Base-by-base conservation (phyloP, 2,113 vertebrate species). In the Hydropotes inermis region DNA sequence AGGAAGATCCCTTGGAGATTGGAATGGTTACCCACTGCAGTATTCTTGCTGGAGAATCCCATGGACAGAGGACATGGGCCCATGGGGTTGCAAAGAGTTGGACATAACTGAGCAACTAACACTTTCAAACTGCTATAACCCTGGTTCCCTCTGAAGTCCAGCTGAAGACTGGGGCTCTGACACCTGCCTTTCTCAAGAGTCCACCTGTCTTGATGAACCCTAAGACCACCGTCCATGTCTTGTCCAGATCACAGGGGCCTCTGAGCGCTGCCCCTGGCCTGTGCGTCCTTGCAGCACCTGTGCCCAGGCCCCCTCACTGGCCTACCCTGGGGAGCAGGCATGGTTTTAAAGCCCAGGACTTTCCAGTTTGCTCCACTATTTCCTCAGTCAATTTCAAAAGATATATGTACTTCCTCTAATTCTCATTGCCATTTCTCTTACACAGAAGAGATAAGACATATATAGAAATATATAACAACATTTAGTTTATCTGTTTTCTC, bases 391-490 rank as follows among this genome's bases (percentile, higher is more conserved):
- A 78, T 96, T 61, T 50, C 43, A n/a, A 54, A 86, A 81, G 50
- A 87, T 11, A 30, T 4, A 57, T 16, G 89, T 90, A 47, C 33
- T 54, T 85, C 67, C 70, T 89, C 33, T 47, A 52, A 94, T 96
- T 78, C 58, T 60, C 82, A 12, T 87, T 33, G 85, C 58, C 45
- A 58, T n/a, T 87, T 97, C 39, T 89, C 57, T 50, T 64, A 87
- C 2, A 87, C 3, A 78, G 21, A 83, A 93, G 70, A 54, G 30
- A 17, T 36, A 84, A 96, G 30, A 89, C 12, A 86, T 23, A 50
- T 5, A 70, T 5, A 54, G 17, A 86, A 43, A 54, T 74, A 64
- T 30, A 52, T 25, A 76, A 74, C 11, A 33, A 57, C 54, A 74
- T 14, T 70, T 45, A 45, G n/a, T 15, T 79, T 74, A 47, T n/a